Percentiles rank a stretch among this genome's conserved stretches.
Conservation (phyloP, 2,113 vertebrate genomes). For the Hyperoodon ampullatus region DNA sequence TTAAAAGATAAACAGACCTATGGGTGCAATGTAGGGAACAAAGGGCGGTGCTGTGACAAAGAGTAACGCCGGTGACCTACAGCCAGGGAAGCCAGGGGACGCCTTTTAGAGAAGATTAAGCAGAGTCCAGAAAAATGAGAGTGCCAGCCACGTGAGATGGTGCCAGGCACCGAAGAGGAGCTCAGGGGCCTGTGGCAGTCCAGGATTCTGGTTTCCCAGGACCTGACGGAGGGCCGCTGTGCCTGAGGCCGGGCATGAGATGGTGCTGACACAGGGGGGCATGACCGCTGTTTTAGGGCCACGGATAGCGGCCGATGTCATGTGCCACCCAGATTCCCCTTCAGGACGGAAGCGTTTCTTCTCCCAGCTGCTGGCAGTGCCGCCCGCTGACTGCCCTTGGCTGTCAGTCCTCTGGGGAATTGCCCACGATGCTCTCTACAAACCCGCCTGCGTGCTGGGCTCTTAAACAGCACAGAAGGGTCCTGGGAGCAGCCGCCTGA, state of each 20-base stretch:
- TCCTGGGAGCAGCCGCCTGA: not conserved
- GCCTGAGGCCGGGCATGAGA: not conserved
- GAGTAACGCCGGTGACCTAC: not conserved
- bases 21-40: not conserved
- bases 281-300: not conserved
- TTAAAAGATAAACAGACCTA: not conserved
- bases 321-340: not conserved
- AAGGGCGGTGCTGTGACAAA: not conserved
- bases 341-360: not conserved
- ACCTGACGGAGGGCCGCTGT: not conserved
- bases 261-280: not conserved
- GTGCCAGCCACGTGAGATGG: no score
- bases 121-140: not conserved
- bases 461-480: not conserved
- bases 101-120: not conserved
- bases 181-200: not conserved
- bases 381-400: not conserved
- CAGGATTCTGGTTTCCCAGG: not conserved
- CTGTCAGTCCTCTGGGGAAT: not conserved
- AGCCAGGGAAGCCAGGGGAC: not conserved
- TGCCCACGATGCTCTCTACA: not conserved
- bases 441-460: not conserved
- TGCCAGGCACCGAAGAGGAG: not conserved
- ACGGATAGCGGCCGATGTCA: accelerated
- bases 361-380: no score